Evolutionary conservation across 2,113 vertebrate species (phyloP).

Genomic region (Aspidoscelis tigris): DNA sequence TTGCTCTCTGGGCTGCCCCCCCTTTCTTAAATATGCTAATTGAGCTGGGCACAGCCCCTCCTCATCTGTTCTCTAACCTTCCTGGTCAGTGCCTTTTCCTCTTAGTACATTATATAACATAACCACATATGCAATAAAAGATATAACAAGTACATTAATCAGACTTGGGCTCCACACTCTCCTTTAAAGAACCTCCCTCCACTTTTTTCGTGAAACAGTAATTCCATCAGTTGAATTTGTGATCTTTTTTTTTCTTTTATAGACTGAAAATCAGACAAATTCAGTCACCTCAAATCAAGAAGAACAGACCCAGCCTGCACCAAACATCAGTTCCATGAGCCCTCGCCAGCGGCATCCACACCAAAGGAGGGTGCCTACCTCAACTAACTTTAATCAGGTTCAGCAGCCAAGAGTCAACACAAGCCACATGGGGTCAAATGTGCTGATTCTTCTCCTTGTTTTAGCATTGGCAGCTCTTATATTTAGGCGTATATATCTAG

Average conservation of each 20-base stretch:
- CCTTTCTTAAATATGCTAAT: too few species aligned
- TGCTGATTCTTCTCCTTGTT: conserved; percentile 91
- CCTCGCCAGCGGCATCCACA: conserved; percentile 90
- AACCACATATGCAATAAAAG: too few species aligned
- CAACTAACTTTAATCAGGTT: conserved; percentile 73
- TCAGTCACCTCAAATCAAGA: conserved; percentile 59
- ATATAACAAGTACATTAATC: too few species aligned
- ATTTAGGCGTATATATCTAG: conserved; percentile 93
- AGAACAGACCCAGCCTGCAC: conserved; percentile 51
- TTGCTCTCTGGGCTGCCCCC: too few species aligned
- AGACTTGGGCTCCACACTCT: too few species aligned
- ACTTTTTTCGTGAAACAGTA: background rate
- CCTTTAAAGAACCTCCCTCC: too few species aligned
- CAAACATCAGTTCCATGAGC: conserved; percentile 78
- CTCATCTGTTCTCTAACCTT: too few species aligned
- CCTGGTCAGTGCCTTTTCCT: too few species aligned
- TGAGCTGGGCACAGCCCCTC: too few species aligned
- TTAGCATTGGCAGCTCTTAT: conserved; percentile 92
- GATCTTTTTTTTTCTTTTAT: background rate
- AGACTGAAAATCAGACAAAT: conserved; percentile 71
- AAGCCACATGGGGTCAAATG: conserved; percentile 81
- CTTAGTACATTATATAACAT: too few species aligned
- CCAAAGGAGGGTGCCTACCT: conserved; percentile 77
- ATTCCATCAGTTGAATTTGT: conserved; percentile 3
- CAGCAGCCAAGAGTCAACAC: conserved; percentile 77